A percentile compares a stretch with the other conserved stretches of the same genome.
These are phyloP conservation scores for Dicerorhinus sumatrensis DNA, from an alignment of 2,113 vertebrate genomes.

Conservation along the genomic window DNA sequence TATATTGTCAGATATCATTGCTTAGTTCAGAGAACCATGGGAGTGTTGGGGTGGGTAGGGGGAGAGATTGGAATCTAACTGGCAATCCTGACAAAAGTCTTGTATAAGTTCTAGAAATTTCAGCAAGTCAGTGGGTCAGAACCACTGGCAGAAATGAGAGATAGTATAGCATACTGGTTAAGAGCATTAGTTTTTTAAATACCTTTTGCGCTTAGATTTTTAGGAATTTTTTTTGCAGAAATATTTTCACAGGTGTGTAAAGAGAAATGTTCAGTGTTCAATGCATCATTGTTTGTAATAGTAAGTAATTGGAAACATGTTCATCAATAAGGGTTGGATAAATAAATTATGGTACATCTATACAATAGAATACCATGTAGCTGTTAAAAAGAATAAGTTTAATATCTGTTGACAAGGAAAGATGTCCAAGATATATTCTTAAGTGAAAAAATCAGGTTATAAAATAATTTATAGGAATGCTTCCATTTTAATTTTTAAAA, in stretches of 20 bases:
- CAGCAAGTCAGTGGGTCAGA: slow-evolving; percentile 35
- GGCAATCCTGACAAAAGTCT: slow-evolving; percentile 50
- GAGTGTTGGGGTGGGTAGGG: background rate
- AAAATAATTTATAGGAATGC: slow-evolving; percentile 39
- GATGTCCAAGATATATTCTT: slow-evolving; percentile 1
- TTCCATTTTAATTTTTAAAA: slow-evolving; percentile 57
- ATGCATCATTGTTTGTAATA: slow-evolving; percentile 28
- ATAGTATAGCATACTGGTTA: slow-evolving; percentile 26
- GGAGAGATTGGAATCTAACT: slow-evolving; percentile 43
- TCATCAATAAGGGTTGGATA: slow-evolving; percentile 33
- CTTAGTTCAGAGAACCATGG: slow-evolving; percentile 54
- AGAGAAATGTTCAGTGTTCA: slow-evolving; percentile 50
- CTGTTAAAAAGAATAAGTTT: slow-evolving; percentile 47
- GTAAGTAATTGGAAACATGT: slow-evolving; percentile 35
- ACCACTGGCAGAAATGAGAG: slow-evolving; percentile 10
- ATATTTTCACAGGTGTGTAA: slow-evolving; percentile 30
- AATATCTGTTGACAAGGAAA: slow-evolving; percentile 48
- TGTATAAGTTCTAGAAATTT: slow-evolving; percentile 63
- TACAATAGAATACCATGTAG: slow-evolving; percentile 32
- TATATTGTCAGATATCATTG: slow-evolving; percentile 47
- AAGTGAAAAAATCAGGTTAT: slow-evolving; percentile 42
- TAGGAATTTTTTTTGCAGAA: slow-evolving; percentile 54
- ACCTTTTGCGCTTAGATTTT: slow-evolving; percentile 1
- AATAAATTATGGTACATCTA: slow-evolving; percentile 17
- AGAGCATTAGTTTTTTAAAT: slow-evolving; percentile 39